phyloP scores from a whole-genome alignment of 1,140 invertebrate genomes.

The Muscidifurax raptorellus region DNA sequence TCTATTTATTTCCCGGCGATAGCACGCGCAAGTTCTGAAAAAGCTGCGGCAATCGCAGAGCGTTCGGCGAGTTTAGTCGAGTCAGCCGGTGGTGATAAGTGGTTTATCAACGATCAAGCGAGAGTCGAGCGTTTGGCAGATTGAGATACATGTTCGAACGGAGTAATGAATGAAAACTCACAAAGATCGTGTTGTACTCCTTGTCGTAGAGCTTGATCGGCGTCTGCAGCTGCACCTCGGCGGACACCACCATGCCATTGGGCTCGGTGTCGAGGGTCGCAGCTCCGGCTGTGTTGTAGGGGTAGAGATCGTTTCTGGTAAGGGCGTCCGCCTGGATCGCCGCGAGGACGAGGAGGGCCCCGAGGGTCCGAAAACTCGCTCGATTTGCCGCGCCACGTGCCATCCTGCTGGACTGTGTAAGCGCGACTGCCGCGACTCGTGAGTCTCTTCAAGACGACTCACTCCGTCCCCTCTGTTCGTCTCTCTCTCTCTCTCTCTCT shows the following conservation, averaged over 20 bases:
- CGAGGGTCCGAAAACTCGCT: conserved; percentile 50
- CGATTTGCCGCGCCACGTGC: conserved; percentile 58
- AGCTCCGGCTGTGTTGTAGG: conserved; percentile 56
- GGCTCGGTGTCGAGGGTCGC: conserved; percentile 59
- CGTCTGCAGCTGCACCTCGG: conserved; percentile 73
- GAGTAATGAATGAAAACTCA: conserved; percentile 77
- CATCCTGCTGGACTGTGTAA: conserved; percentile 69
- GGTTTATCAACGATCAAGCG: too few relatives aligned
- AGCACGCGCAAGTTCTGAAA: too few relatives aligned
- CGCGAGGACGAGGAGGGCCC: conserved; percentile 53
- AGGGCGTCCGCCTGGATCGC: conserved; percentile 53
- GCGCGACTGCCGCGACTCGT: conserved; percentile 60
- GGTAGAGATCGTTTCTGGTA: conserved; percentile 66
- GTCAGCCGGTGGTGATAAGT: too few relatives aligned
- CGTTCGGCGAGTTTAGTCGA: too few relatives aligned
- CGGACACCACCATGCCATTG: conserved; percentile 70
- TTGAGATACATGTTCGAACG: background rate
- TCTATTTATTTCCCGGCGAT: too few relatives aligned
- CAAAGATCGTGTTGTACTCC: conserved; percentile 82
- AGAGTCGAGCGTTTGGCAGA: too few relatives aligned
- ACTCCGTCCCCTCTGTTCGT: conserved; percentile 9
- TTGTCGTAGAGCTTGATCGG: conserved; percentile 85
- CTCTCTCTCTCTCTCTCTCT: conserved; percentile 53
- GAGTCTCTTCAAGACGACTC: background rate
- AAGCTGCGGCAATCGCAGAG: too few relatives aligned